Percentiles rank a stretch among this genome's conserved stretches.
Evolutionary conservation across 2,888 invertebrate species (phyloP).

Genomic region (Cheilosia vulpina): DNA sequence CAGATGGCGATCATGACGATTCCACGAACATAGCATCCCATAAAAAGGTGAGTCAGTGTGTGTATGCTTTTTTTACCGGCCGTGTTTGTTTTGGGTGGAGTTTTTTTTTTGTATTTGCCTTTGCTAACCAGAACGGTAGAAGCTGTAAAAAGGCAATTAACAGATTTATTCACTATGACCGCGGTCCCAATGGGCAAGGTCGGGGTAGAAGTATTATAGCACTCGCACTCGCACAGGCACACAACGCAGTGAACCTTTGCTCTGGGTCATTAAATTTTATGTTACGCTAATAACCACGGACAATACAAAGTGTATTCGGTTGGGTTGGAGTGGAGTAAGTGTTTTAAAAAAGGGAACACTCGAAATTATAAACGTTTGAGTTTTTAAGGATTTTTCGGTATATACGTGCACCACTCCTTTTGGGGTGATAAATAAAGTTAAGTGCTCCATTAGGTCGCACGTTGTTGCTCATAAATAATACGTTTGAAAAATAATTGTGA

Average conservation of each 20-base stretch:
- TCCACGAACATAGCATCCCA: conserved; percentile 68
- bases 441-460: neutral
- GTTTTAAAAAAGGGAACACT: conserved; percentile 8
- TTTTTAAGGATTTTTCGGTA: conserved; percentile 20
- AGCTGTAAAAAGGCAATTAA: conserved; percentile 64
- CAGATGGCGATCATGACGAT: conserved; percentile 70
- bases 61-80: neutral
- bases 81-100: conserved; percentile 6
- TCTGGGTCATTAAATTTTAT: conserved; percentile 69
- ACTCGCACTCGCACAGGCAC: neutral
- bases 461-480: neutral
- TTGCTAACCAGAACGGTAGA: conserved; percentile 20
- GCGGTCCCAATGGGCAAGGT: conserved; percentile 64
- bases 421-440: conserved; percentile 5
- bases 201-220: conserved; percentile 34
- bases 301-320: conserved; percentile 51
- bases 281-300: conserved; percentile 71
- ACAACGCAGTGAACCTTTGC: conserved; percentile 60
- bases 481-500: too few relatives aligned
- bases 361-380: neutral
- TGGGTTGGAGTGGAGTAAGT: conserved; percentile 36
- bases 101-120: neutral
- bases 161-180: conserved; percentile 68
- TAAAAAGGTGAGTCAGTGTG: conserved; percentile 65
- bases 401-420: conserved; percentile 24